Evolutionary conservation across 2,888 invertebrate species (phyloP).

Genomic region (Esperia sulphurella): DNA sequence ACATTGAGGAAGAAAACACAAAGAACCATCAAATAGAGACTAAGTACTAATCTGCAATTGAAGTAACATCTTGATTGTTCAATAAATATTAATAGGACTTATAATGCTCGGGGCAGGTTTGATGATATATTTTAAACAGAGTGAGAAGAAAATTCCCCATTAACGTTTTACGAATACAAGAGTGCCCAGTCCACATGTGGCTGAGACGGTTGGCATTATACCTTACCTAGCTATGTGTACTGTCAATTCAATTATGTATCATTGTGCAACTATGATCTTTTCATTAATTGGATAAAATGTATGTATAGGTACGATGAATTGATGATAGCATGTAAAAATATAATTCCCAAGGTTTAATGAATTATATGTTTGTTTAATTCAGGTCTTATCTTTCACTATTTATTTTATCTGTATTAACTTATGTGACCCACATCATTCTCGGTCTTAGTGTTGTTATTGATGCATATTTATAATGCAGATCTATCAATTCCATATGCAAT

Average conservation of each 20-base stretch:
- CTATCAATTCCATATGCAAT: neutral
- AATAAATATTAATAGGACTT: no score
- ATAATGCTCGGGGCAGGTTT: no score
- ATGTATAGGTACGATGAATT: neutral
- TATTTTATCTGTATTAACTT: slow-evolving; percentile 41
- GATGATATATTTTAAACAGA: no score
- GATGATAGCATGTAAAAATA: neutral
- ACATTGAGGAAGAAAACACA: no score
- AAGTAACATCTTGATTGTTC: no score
- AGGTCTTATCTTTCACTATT: slow-evolving; percentile 41
- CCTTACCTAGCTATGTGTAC: neutral
- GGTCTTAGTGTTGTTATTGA: slow-evolving; percentile 47
- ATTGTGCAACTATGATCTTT: neutral
- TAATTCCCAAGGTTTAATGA: neutral
- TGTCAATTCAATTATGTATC: neutral
- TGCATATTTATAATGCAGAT: slow-evolving; percentile 8
- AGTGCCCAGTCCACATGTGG: no score
- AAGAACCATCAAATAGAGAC: no score
- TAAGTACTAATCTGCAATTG: no score
- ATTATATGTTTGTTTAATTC: slow-evolving; percentile 22
- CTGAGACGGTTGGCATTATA: neutral
- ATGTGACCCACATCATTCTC: slow-evolving; percentile 52
- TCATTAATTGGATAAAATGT: neutral
- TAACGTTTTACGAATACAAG: no score
- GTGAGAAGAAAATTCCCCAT: no score